phyloP scores from a whole-genome alignment of 2,888 invertebrate species.

The Coenonympha arcania region DNA sequence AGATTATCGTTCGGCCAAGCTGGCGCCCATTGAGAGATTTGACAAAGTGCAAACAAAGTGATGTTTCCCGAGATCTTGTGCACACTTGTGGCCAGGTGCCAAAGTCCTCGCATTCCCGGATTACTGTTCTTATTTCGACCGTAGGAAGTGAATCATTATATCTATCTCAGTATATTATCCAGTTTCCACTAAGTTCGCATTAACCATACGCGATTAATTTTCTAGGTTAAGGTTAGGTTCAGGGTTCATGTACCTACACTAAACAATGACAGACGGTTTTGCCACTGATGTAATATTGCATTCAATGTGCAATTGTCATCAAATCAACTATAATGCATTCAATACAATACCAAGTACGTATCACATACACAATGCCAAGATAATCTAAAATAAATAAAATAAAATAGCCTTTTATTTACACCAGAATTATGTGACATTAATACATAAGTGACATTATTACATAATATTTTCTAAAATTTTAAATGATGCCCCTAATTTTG shows the following conservation, averaged over 20 bases:
- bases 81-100: conserved; percentile 47
- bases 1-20: background rate
- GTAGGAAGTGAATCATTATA: conserved; percentile 33
- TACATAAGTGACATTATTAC: too few species aligned
- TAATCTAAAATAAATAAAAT: too few species aligned
- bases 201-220: conserved; percentile 11
- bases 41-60: conserved; percentile 49
- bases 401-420: too few species aligned
- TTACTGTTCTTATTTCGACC: conserved; percentile 44
- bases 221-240: conserved; percentile 26
- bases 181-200: conserved; percentile 26
- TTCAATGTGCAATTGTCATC: background rate
- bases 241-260: background rate
- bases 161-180: conserved; percentile 42
- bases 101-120: conserved; percentile 46
- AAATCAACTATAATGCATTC: background rate
- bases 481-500: too few species aligned
- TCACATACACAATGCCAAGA: too few species aligned
- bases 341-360: too few species aligned
- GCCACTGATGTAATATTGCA: background rate
- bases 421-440: too few species aligned
- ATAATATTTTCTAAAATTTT: too few species aligned
- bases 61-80: conserved; percentile 39
- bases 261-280: background rate
- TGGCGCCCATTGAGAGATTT: conserved; percentile 35